phyloP scores from a whole-genome alignment of 2,113 vertebrate species.

The Mustelus asterias region DNA sequence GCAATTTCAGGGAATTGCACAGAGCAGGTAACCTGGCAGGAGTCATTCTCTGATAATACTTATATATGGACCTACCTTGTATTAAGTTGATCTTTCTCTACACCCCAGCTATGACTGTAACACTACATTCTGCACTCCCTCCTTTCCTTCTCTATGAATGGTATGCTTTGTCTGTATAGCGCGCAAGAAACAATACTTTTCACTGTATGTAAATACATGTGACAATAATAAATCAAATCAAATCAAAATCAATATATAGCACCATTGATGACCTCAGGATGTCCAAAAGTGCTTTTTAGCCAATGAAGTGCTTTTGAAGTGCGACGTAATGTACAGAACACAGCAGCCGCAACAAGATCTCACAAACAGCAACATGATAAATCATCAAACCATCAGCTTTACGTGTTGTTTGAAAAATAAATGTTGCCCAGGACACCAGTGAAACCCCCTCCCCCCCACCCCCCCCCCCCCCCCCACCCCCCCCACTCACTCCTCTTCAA shows the following conservation, averaged over 20 bases:
- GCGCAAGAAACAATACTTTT: too few species aligned
- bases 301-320: neutral
- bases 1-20: neutral
- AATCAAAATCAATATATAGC: too few species aligned
- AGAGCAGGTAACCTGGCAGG: neutral
- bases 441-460: neutral
- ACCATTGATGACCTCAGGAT: neutral
- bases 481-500: neutral
- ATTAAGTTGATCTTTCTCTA: too few species aligned
- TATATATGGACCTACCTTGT: too few species aligned
- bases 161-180: too few species aligned
- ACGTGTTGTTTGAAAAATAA: neutral
- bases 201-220: too few species aligned
- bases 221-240: too few species aligned
- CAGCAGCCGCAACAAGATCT: neutral
- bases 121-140: too few species aligned
- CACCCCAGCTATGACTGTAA: too few species aligned
- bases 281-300: too few species aligned
- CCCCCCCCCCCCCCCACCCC: neutral
- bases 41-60: neutral
- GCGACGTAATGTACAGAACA: neutral
- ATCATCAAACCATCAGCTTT: neutral
- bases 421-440: neutral
- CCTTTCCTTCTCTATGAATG: too few species aligned
- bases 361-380: neutral